A percentile compares a stretch with the other conserved stretches of the same genome.
These are phyloP conservation scores for Pissodes strobi DNA, from an alignment of 1,140 invertebrate species.

Conservation along the genomic window DNA sequence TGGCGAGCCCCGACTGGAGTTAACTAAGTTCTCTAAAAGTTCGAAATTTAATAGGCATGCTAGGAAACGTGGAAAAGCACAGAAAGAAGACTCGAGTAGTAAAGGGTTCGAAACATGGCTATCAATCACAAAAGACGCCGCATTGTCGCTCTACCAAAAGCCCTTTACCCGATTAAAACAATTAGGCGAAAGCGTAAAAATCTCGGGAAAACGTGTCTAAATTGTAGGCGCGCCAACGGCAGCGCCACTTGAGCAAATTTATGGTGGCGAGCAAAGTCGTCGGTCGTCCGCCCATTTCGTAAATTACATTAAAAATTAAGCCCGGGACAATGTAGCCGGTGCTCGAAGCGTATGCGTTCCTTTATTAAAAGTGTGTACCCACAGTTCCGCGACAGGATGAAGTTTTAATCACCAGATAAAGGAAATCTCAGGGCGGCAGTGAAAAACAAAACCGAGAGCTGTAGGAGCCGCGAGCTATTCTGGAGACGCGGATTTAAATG, in stretches of 20 bases:
- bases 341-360: constrained; percentile 48
- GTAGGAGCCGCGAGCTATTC: constrained; percentile 40
- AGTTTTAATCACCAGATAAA: constrained; percentile 54
- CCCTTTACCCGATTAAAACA: constrained; percentile 43
- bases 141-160: constrained; percentile 23
- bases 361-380: constrained; percentile 54
- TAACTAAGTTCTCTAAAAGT: too few species aligned
- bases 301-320: constrained; percentile 55
- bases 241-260: constrained; percentile 39
- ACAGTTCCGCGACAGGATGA: constrained; percentile 50
- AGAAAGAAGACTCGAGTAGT: too few species aligned
- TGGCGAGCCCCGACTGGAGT: too few species aligned
- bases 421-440: constrained; percentile 51
- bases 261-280: constrained; percentile 41
- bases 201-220: constrained; percentile 35
- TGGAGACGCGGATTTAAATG: constrained; percentile 44
- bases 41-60: too few species aligned
- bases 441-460: constrained; percentile 50
- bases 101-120: constrained; percentile 14
- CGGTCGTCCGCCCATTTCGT: constrained; percentile 47
- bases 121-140: constrained; percentile 31
- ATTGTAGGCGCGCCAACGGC: constrained; percentile 27
- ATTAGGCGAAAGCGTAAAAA: constrained; percentile 40
- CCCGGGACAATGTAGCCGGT: constrained; percentile 40
- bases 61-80: too few species aligned